These are phyloP conservation scores for Geotrypetes seraphini DNA, from an alignment of 2,797 vertebrate species.

Conservation along the genomic window DNA sequence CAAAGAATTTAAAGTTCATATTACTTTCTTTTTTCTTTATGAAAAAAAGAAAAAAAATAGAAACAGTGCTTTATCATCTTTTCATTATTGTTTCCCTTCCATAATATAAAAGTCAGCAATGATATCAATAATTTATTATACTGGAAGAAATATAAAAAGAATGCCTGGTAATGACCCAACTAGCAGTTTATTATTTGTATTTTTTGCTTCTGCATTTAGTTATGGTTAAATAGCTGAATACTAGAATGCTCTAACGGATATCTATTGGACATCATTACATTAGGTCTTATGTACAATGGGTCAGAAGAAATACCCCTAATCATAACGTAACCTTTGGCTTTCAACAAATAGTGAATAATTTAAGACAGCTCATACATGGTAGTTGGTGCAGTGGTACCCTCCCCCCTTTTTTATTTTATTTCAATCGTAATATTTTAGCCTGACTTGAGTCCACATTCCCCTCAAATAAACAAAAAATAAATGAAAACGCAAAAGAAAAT, in stretches of 20 bases:
- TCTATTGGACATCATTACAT: slow-evolving; percentile 56
- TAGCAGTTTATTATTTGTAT: slow-evolving; percentile 33
- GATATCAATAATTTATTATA: slow-evolving; percentile 88
- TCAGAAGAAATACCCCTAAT: slow-evolving; percentile 44
- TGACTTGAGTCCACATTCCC: slow-evolving; percentile 39
- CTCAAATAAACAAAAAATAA: slow-evolving; percentile 55
- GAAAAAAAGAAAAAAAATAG: slow-evolving; percentile 78
- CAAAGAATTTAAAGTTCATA: slow-evolving; percentile 78
- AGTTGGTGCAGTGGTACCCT: slow-evolving; percentile 62
- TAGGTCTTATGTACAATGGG: slow-evolving; percentile 55
- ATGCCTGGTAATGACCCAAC: slow-evolving; percentile 73
- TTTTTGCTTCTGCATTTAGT: slow-evolving; percentile 64
- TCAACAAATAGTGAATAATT: slow-evolving; percentile 66
- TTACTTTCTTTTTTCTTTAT: slow-evolving; percentile 62
- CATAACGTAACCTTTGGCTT: slow-evolving; percentile 85
- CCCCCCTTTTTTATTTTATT: slow-evolving; percentile 48
- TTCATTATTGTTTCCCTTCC: slow-evolving; percentile 73
- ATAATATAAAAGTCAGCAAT: slow-evolving; percentile 91
- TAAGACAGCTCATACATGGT: slow-evolving; percentile 57
- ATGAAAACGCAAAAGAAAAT: slow-evolving; percentile 61
- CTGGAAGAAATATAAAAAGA: slow-evolving; percentile 92
- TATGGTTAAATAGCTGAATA: slow-evolving; percentile 70
- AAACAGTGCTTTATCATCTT: slow-evolving; percentile 73
- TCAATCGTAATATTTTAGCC: slow-evolving; percentile 42
- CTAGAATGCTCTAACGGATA: slow-evolving; percentile 66